Percentiles rank a stretch among this genome's conserved stretches.
Conservation (phyloP, 2,797 vertebrate genomes). For the Rhinophrynus dorsalis region DNA sequence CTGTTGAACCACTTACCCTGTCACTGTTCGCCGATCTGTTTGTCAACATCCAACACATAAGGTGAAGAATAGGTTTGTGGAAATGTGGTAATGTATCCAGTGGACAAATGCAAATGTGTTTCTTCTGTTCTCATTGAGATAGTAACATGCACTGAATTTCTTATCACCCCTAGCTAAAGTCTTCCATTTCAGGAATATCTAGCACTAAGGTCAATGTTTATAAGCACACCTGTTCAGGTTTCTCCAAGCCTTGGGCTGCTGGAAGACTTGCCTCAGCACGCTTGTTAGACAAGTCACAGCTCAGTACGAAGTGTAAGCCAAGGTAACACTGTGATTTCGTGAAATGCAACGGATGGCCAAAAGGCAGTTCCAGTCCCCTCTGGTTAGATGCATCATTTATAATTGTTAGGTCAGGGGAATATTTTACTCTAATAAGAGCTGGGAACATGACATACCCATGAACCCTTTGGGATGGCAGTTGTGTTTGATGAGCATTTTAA, state of each 20-base stretch:
- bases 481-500: conserved; percentile 7
- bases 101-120: conserved; percentile 51
- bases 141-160: conserved; percentile 10
- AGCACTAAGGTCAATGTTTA: conserved; percentile 38
- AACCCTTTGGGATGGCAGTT: background rate
- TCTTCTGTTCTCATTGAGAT: conserved; percentile 37
- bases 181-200: conserved; percentile 48
- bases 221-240: conserved; percentile 60
- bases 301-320: background rate
- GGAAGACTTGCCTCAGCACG: conserved; percentile 40
- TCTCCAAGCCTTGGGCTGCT: conserved; percentile 37
- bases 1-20: background rate
- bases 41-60: background rate
- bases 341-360: conserved; percentile 6
- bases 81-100: background rate
- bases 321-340: background rate
- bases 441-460: conserved; percentile 7
- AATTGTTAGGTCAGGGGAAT: background rate
- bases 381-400: background rate
- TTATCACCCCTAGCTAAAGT: conserved; percentile 40
- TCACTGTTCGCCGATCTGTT: background rate
- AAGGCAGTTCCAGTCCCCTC: background rate
- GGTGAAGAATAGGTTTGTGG: conserved; percentile 9
- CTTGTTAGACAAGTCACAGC: background rate
- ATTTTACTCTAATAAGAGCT: background rate